Evolutionary conservation across 2,113 vertebrate species (phyloP).

Genomic region (Siniperca chuatsi): DNA sequence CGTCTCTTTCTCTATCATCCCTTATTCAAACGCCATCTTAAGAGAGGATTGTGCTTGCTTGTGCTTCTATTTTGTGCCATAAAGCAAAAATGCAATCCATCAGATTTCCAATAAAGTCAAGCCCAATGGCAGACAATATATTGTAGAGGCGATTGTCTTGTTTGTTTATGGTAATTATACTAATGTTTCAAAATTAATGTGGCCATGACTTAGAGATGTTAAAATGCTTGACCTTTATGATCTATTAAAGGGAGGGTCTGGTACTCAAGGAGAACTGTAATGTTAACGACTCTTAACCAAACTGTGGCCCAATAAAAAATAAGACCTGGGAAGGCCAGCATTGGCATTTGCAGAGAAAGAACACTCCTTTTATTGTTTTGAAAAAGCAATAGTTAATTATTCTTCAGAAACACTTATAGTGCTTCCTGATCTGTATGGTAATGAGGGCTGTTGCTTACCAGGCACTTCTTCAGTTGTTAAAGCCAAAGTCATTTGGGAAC

Average conservation of each 20-base stretch:
- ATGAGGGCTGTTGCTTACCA: slow-evolving; percentile 61
- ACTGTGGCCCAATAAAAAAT: slow-evolving; percentile 32
- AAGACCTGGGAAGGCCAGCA: not conserved
- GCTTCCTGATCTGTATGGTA: slow-evolving; percentile 67
- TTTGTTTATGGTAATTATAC: slow-evolving; percentile 55
- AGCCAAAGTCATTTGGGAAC: slow-evolving; percentile 59
- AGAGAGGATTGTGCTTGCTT: slow-evolving; percentile 1
- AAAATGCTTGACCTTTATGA: slow-evolving; percentile 42
- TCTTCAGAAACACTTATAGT: slow-evolving; percentile 63
- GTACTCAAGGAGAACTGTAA: slow-evolving; percentile 33
- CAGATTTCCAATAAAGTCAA: slow-evolving; percentile 58
- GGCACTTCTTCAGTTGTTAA: slow-evolving; percentile 63
- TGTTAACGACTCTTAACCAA: slow-evolving; percentile 57
- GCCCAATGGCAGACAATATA: slow-evolving; percentile 35
- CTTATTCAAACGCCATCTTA: slow-evolving; percentile 1
- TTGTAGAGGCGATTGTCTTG: slow-evolving; percentile 31
- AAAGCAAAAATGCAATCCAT: slow-evolving; percentile 55
- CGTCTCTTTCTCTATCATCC: not conserved
- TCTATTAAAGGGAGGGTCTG: slow-evolving; percentile 30
- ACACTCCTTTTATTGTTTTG: slow-evolving; percentile 45
- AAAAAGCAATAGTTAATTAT: slow-evolving; percentile 52
- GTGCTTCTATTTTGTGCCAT: slow-evolving; percentile 31
- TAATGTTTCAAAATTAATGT: slow-evolving; percentile 53
- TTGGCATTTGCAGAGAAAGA: slow-evolving; percentile 49
- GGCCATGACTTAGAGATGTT: slow-evolving; percentile 24